These are phyloP conservation scores for Lordiphosa clarofinis DNA, from an alignment of 1,140 invertebrate species.

Conservation along the genomic window DNA sequence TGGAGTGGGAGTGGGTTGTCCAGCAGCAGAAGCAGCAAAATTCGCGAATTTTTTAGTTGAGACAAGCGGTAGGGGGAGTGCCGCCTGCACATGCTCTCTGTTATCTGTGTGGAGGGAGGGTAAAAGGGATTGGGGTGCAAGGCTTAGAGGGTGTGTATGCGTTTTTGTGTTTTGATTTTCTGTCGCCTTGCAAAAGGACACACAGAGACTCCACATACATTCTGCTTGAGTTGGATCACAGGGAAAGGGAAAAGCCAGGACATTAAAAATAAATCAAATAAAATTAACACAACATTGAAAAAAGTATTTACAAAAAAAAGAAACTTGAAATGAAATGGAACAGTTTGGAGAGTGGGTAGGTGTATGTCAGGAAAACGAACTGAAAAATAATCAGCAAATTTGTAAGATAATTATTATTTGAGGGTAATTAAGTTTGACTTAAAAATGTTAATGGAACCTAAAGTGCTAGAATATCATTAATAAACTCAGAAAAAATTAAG, in stretches of 20 bases:
- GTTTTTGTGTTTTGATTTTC: conserved; percentile 73
- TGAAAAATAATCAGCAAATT: conserved; percentile 8
- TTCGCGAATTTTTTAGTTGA: conserved; percentile 74
- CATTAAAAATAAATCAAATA: conserved; percentile 76
- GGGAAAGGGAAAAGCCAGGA: conserved; percentile 27
- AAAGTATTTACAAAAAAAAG: background rate
- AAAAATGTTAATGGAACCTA: too few relatives aligned
- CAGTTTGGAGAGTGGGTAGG: background rate
- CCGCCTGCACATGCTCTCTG: conserved; percentile 45
- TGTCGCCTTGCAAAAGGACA: conserved; percentile 72
- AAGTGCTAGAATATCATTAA: too few relatives aligned
- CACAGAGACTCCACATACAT: conserved; percentile 30
- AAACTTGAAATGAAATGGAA: conserved; percentile 20
- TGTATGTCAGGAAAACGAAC: background rate
- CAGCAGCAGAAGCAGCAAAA: conserved; percentile 42
- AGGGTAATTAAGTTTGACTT: background rate
- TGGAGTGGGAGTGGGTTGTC: conserved; percentile 41
- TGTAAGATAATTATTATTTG: background rate
- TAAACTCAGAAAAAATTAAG: too few relatives aligned
- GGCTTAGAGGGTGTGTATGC: conserved; percentile 41
- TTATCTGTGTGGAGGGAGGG: conserved; percentile 22
- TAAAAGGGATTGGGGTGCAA: background rate
- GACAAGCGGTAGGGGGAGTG: background rate
- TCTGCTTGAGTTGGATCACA: conserved; percentile 39
- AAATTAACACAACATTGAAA: conserved; percentile 54